Conservation (phyloP, 2,888 invertebrate species). For the Agrotis puta region DNA sequence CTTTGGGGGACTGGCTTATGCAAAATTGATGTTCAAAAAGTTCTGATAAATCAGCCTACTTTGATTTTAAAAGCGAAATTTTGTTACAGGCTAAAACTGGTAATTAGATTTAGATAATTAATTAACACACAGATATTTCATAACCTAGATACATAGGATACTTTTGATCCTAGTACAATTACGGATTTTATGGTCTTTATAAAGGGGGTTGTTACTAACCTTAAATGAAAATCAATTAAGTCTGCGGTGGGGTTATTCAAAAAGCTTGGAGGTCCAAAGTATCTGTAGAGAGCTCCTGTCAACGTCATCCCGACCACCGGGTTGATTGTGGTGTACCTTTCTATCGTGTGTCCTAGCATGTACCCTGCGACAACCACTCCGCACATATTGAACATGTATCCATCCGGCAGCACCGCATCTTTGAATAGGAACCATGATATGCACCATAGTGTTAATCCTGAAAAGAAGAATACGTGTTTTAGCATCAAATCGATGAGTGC, state of each 20-base stretch:
- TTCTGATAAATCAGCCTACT: no score
- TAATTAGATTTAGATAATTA: no score
- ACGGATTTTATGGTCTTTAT: no score
- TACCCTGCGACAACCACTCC: constrained; percentile 82
- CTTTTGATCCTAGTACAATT: no score
- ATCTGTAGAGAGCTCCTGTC: constrained; percentile 83
- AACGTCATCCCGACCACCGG: constrained; percentile 87
- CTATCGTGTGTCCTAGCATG: constrained; percentile 83
- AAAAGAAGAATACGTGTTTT: constrained; percentile 38
- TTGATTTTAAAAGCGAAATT: no score
- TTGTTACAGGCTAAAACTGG: no score
- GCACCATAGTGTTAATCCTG: constrained; percentile 84
- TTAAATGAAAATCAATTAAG: constrained; percentile 85
- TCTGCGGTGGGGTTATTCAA: constrained; percentile 80
- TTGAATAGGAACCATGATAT: constrained; percentile 82
- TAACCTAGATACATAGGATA: no score
- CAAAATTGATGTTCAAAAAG: no score
- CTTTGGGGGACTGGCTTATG: no score
- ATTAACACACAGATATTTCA: no score
- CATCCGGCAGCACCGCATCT: constrained; percentile 79
- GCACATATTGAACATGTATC: constrained; percentile 81
- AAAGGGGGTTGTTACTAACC: constrained; percentile 69
- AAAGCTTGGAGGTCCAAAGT: constrained; percentile 79
- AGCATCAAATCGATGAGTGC: background rate
- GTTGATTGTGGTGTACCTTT: constrained; percentile 83